phyloP scores from a whole-genome alignment of 2,888 invertebrate genomes.

The Anagyrus pseudococci region DNA sequence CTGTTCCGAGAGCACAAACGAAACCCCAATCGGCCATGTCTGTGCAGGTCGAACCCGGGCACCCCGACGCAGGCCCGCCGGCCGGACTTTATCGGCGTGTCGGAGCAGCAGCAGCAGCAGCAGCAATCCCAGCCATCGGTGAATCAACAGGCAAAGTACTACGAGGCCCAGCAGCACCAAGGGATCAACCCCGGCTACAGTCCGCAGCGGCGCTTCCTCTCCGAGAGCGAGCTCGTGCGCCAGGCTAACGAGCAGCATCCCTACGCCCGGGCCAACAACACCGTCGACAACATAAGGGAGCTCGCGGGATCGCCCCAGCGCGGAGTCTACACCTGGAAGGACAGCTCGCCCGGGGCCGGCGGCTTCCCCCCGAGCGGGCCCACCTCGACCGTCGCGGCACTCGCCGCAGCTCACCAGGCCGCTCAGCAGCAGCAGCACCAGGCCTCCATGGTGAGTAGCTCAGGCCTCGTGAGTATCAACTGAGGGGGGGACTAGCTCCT shows the following conservation, averaged over 20 bases:
- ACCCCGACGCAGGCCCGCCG: constrained; percentile 89
- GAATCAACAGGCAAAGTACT: constrained; percentile 44
- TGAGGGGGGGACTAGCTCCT: too few relatives aligned
- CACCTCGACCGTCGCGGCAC: constrained; percentile 49
- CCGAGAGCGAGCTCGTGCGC: constrained; percentile 70
- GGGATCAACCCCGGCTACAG: constrained; percentile 58
- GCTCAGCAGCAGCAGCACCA: constrained; percentile 37
- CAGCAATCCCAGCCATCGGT: constrained; percentile 56
- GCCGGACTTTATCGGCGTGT: constrained; percentile 85
- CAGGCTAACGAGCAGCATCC: constrained; percentile 64
- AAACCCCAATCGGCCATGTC: neutral
- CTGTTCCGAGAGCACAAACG: too few relatives aligned
- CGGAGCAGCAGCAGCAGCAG: constrained; percentile 53
- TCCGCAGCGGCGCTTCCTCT: constrained; percentile 70
- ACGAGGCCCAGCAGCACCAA: constrained; percentile 54
- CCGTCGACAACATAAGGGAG: constrained; percentile 86
- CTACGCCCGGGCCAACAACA: constrained; percentile 75
- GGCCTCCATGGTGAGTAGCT: constrained; percentile 22
- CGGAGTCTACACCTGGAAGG: constrained; percentile 81
- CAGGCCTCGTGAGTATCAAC: neutral
- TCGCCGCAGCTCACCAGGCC: constrained; percentile 34
- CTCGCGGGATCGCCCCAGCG: constrained; percentile 87
- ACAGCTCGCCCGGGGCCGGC: constrained; percentile 75
- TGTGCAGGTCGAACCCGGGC: constrained; percentile 86
- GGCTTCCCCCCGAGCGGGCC: constrained; percentile 54